A percentile compares a stretch with the other conserved stretches of the same genome.
These are phyloP conservation scores for Rhinophrynus dorsalis DNA, from an alignment of 2,797 vertebrate genomes.

Conservation along the genomic window DNA sequence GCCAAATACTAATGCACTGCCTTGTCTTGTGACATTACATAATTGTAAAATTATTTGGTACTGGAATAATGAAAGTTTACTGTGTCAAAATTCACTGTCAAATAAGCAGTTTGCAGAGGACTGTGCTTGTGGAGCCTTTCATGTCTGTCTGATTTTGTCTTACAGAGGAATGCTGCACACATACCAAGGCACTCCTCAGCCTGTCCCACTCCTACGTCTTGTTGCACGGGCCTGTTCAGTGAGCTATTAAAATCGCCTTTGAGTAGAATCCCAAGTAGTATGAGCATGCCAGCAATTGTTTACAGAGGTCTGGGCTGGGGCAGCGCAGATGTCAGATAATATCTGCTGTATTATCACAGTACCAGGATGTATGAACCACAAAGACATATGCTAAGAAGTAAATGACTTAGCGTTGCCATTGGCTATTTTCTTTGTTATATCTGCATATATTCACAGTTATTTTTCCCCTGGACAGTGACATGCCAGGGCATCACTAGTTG, in stretches of 20 bases:
- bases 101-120: neutral
- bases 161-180: conserved; percentile 14
- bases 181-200: conserved; percentile 34
- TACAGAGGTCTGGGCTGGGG: too few relatives aligned
- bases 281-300: neutral
- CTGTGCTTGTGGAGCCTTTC: neutral
- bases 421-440: neutral
- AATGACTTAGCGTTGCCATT: neutral
- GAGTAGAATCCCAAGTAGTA: neutral
- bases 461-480: too few relatives aligned
- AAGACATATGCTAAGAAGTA: neutral
- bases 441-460: too few relatives aligned
- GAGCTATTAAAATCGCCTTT: neutral
- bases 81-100: too few relatives aligned
- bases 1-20: too few relatives aligned
- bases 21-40: too few relatives aligned
- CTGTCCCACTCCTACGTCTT: neutral
- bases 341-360: neutral
- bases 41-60: too few relatives aligned
- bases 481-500: too few relatives aligned
- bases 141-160: neutral
- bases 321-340: neutral
- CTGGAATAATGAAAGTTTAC: too few relatives aligned
- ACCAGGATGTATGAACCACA: neutral
- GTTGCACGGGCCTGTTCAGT: neutral